These are phyloP conservation scores for Antitype chi DNA, from an alignment of 2,888 invertebrate genomes.

Conservation along the genomic window DNA sequence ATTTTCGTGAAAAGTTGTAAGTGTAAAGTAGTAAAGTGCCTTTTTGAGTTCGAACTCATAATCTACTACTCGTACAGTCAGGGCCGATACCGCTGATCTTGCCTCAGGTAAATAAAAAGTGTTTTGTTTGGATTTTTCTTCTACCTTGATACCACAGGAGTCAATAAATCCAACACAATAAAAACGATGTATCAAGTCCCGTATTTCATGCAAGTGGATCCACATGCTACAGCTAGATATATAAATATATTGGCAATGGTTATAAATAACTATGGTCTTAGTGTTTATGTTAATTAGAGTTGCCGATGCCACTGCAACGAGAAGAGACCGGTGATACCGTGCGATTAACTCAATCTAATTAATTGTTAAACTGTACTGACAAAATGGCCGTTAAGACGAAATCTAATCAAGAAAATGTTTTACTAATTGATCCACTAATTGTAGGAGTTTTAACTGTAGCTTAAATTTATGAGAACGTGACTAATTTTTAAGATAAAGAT, in stretches of 20 bases:
- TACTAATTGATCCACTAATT: conserved; percentile 56
- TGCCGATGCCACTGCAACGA: conserved; percentile 82
- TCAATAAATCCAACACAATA: conserved; percentile 45
- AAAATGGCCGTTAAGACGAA: conserved; percentile 42
- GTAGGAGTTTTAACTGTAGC: conserved; percentile 34
- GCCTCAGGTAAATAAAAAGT: background rate
- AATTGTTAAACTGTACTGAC: conserved; percentile 57
- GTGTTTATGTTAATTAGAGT: conserved; percentile 89
- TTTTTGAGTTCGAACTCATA: too few species aligned
- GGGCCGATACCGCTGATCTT: too few species aligned
- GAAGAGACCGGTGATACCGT: conserved; percentile 64
- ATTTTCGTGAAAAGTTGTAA: too few species aligned
- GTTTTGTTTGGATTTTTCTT: background rate
- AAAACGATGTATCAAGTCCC: conserved; percentile 34
- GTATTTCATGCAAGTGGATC: conserved; percentile 46
- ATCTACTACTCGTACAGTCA: too few species aligned
- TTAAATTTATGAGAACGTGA: conserved; percentile 26
- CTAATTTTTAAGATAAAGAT: conserved; percentile 40
- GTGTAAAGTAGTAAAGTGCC: too few species aligned
- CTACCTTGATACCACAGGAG: background rate
- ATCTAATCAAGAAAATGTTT: conserved; percentile 55
- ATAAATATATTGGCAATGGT: conserved; percentile 72
- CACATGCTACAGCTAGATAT: conserved; percentile 67
- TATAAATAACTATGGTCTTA: conserved; percentile 79
- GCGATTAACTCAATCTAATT: conserved; percentile 55